Base-by-base conservation (phyloP, 2,888 invertebrate species). In the Dendrolimus pini region DNA sequence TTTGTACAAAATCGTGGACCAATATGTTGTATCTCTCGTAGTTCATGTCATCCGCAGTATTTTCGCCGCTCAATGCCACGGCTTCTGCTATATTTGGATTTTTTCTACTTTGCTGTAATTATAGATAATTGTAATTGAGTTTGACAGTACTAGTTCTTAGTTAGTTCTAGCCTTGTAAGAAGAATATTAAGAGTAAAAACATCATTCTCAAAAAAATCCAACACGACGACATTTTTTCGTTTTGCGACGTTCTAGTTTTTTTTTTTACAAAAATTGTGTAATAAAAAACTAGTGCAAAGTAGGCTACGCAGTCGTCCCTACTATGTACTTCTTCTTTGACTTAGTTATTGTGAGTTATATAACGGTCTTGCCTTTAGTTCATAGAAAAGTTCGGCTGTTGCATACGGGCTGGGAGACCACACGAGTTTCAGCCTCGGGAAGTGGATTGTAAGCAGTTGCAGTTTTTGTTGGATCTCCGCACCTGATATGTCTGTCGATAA, bases 321-420 rank as follows among this genome's bases (percentile, higher is more conserved):
- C 30, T 30, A 6, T 30, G 30, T 3, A 30, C 30, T 30, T 30
- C 6, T 30, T 30, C 30, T 30, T 30, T 30, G 30, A 30, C 30
- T 30, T 30, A 30, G 3, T 30, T 30, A 30, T 30, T 30, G 30
- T 30, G 47, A 58, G 54, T n/a, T 47, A 52, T 14, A 14, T 47
- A n/a, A 53, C n/a, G 9, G 41, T 54, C 59, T 71, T 83, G 96
- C 96, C 92, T 99, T 99, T 1, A 99, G 89, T 83, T 99, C 98
- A 77, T 98, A 96, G 84, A 99, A 99, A 55, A 99, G 90, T 83
- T 99, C 98, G 0, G 98, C 98, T 0, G 98, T 97, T 53, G 98
- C 98, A 80, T 97, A 96, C 0, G 99, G 98, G 80, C 96, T 97
- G 2, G 98, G 97, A 10, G 98, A 98, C 99, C 99, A 99, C 52